Evolutionary conservation across 2,888 invertebrate species (phyloP).

Genomic region (Acanthococcus lagerstroemiae): DNA sequence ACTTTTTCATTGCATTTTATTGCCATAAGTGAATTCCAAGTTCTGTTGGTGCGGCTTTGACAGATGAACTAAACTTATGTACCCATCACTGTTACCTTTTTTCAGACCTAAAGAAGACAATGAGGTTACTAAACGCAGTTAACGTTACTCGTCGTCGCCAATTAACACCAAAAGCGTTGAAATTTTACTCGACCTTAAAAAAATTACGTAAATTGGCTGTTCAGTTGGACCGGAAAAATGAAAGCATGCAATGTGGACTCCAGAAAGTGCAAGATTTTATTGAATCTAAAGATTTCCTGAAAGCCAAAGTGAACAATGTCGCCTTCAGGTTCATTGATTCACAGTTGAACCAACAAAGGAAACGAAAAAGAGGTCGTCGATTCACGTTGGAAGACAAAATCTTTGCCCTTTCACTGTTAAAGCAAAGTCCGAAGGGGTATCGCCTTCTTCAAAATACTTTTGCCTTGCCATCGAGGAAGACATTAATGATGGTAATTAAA

Average conservation of each 20-base stretch:
- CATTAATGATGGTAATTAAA: no score
- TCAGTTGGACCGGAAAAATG: not conserved
- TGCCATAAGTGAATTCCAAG: no score
- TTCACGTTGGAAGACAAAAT: slow-evolving; percentile 11
- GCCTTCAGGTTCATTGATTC: not conserved
- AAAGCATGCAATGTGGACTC: not conserved
- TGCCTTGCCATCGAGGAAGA: slow-evolving; percentile 1
- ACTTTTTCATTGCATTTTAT: no score
- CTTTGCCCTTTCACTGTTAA: not conserved
- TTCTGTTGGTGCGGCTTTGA: no score
- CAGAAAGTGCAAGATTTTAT: not conserved
- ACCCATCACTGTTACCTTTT: not conserved
- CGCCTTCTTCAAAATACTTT: not conserved
- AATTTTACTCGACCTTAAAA: not conserved
- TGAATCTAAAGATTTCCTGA: not conserved
- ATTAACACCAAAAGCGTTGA: not conserved
- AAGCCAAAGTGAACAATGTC: not conserved
- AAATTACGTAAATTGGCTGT: not conserved
- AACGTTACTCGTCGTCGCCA: not conserved
- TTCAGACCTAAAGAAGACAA: not conserved
- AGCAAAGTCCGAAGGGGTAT: slow-evolving; percentile 1
- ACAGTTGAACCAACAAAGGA: not conserved
- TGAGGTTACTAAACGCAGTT: not conserved
- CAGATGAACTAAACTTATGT: no score
- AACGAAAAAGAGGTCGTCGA: slow-evolving; percentile 3